Conservation (phyloP, 2,113 vertebrate genomes). For the Xenopus tropicalis region DNA sequence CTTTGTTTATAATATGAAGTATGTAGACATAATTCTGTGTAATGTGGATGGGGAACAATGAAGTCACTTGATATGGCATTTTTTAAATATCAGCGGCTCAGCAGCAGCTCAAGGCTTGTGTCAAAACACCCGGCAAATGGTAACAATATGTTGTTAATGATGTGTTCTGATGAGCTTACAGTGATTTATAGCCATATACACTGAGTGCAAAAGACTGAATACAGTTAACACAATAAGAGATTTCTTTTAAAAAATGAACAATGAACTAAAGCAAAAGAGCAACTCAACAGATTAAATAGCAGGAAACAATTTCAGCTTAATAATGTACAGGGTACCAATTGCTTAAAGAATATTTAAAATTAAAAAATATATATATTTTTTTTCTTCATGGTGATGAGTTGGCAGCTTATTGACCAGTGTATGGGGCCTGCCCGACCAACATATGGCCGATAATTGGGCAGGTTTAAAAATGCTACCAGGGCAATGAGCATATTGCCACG, state of each 20-base stretch:
- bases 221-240: slow-evolving; percentile 65
- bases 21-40: not conserved
- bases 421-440: too few species aligned
- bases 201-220: slow-evolving; percentile 57
- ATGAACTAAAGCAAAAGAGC: slow-evolving; percentile 54
- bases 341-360: not conserved
- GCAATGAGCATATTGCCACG: too few species aligned
- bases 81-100: not conserved
- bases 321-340: not conserved
- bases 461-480: too few species aligned
- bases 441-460: too few species aligned
- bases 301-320: slow-evolving; percentile 23
- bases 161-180: slow-evolving; percentile 68
- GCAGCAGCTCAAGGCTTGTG: not conserved
- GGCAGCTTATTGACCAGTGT: too few species aligned
- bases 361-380: too few species aligned
- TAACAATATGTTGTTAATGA: slow-evolving; percentile 73
- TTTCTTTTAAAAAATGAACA: slow-evolving; percentile 69
- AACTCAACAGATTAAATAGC: slow-evolving; percentile 42
- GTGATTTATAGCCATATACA: slow-evolving; percentile 67
- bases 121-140: slow-evolving; percentile 66
- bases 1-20: not conserved
- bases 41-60: not conserved
- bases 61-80: not conserved
- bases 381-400: too few species aligned